Evolutionary conservation across 2,888 invertebrate species (phyloP).

Genomic region (Cerceris rybyensis): DNA sequence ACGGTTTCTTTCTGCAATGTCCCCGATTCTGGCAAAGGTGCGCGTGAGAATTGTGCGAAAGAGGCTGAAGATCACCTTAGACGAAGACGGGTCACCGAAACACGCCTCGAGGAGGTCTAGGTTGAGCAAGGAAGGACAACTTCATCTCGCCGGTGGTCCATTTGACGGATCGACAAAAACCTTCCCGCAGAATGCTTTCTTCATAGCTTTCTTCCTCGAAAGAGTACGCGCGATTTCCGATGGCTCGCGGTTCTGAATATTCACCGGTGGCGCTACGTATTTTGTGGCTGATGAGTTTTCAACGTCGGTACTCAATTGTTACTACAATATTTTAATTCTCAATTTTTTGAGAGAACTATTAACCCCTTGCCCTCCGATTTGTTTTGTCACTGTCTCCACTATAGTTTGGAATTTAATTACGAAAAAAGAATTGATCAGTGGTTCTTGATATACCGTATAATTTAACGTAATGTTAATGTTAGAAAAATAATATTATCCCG

Average conservation of each 20-base stretch:
- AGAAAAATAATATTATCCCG: too few species aligned
- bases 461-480: too few species aligned
- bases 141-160: constrained; percentile 80
- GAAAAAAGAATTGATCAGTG: too few species aligned
- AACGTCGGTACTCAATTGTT: background rate
- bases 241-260: constrained; percentile 12
- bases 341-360: too few species aligned
- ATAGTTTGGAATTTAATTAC: too few species aligned
- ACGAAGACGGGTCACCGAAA: constrained; percentile 32
- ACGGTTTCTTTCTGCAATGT: constrained; percentile 61
- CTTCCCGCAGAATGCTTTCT: constrained; percentile 56
- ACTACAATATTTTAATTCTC: too few species aligned
- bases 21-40: constrained; percentile 64
- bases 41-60: constrained; percentile 74
- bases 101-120: constrained; percentile 30
- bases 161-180: constrained; percentile 67
- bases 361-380: too few species aligned
- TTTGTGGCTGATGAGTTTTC: background rate
- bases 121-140: constrained; percentile 70
- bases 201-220: constrained; percentile 28
- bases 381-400: too few species aligned
- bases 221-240: constrained; percentile 19
- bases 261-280: constrained; percentile 3
- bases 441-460: too few species aligned
- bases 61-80: constrained; percentile 52